Conservation (phyloP, 2,113 vertebrate species). For the Cricetomys ansorgei region DNA sequence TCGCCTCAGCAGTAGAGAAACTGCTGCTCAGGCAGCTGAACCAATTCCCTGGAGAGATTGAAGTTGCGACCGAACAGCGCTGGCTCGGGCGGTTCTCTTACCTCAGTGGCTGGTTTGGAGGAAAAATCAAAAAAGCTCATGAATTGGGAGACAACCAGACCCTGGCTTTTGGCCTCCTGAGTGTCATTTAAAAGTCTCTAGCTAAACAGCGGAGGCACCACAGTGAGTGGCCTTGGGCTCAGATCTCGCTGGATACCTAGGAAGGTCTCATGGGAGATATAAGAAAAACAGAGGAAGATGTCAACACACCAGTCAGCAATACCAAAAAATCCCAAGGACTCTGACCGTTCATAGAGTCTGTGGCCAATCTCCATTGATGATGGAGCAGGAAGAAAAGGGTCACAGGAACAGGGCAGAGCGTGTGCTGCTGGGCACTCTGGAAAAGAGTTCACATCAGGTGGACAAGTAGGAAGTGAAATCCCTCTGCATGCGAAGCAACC, state of each 20-base stretch:
- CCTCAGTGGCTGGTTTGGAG: neutral
- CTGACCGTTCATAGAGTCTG: neutral
- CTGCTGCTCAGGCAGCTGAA: neutral
- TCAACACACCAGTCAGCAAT: neutral
- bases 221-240: neutral
- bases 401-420: neutral
- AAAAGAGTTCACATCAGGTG: slow-evolving; percentile 64
- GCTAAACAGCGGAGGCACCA: rapidly evolving
- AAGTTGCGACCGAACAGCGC: rapidly evolving
- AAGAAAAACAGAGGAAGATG: neutral
- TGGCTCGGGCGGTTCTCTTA: neutral
- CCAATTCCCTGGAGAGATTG: neutral
- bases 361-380: neutral
- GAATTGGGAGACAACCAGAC: neutral
- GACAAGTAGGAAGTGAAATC: slow-evolving; percentile 70
- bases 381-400: neutral
- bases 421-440: neutral
- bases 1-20: neutral
- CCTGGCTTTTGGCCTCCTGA: neutral
- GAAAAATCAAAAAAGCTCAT: neutral
- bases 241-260: neutral
- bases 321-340: neutral
- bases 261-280: neutral
- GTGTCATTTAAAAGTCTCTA: neutral
- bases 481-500: slow-evolving; percentile 50